Evolutionary conservation across 2,888 invertebrate genomes (phyloP), one percentile per base, ranked within the genome.

Genomic region (Ommatoiulus sabulosus): DNA sequence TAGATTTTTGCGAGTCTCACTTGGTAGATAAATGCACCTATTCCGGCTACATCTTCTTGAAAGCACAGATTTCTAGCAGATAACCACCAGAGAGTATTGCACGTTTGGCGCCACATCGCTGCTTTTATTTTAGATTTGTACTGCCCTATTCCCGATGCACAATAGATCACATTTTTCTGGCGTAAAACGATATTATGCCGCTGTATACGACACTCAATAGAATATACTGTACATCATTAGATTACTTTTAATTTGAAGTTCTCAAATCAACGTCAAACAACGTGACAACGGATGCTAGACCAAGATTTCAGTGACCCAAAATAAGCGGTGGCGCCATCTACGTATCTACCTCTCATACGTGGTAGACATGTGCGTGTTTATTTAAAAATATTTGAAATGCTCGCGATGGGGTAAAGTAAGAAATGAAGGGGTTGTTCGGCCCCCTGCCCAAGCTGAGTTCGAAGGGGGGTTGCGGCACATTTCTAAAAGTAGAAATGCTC

Each of bases 321-420:
- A 46, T 46, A 12, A 2, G 15, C 63, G 63, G 20, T 63, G 63
- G 63, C n/a, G 63, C 63, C 63, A 63, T 63, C 63, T 63, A 3
- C 63, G 35, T 35, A 2, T 35, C 35, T 35, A 63, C 6, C n/a
- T n/a, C n/a, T 15, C n/a, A 6, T n/a, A n/a, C n/a, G 57, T 10
- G 57, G 4, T 15, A 57, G 57, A 15, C 57, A 7, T 17, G n/a
- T 63, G 63, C 63, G 4, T n/a, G 63, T 63, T 63, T 63, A n/a
- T 63, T 63, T 63, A 63, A 63, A 63, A 63, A 63, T 63, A 85
- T 85, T 85, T 85, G 44, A 85, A 43, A 85, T 85, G 85, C 86
- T 44, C 46, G 3, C 86, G 44, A 63, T 63, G 63, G 63, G 63
- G 63, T 63, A 63, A 63, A 63, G 63, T 63, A 63, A 20, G 63